Evolutionary conservation across 1,140 invertebrate genomes (phyloP).

Genomic region (Drosophila mojavensis): DNA sequence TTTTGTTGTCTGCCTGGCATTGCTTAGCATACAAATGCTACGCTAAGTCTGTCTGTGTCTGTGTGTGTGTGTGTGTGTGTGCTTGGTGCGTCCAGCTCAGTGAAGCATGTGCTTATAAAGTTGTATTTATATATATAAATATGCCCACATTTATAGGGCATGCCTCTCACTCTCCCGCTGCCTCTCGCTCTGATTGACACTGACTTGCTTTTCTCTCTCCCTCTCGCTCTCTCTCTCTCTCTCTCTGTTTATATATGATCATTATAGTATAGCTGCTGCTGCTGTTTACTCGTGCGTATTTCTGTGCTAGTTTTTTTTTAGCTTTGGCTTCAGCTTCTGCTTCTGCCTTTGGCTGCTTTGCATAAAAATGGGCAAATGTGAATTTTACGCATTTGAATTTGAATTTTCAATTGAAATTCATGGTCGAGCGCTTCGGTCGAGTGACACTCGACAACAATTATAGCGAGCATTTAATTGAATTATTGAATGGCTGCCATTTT

Average conservation of each 20-base stretch:
- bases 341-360: constrained; percentile 26
- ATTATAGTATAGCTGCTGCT: constrained; percentile 30
- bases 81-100: constrained; percentile 5
- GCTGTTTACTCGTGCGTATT: constrained; percentile 49
- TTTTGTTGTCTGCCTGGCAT: constrained; percentile 32
- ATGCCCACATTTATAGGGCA: constrained; percentile 5
- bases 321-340: too few relatives aligned
- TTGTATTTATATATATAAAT: constrained; percentile 22
- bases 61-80: too few relatives aligned
- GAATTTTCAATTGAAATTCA: constrained; percentile 29
- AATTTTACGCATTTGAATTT: constrained; percentile 18
- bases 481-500: constrained; percentile 30
- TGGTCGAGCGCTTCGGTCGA: neutral
- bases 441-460: constrained; percentile 27
- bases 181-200: constrained; percentile 38
- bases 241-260: constrained; percentile 9
- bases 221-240: neutral
- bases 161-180: neutral
- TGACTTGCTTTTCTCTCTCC: constrained; percentile 37
- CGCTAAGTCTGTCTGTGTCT: neutral
- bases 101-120: constrained; percentile 46
- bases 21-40: too few relatives aligned
- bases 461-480: constrained; percentile 35
- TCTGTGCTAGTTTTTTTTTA: constrained; percentile 24
- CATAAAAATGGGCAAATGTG: constrained; percentile 37